Evolutionary conservation across 2,797 vertebrate species (phyloP), one percentile per base, ranked within the genome.

Genomic region (Pangasius larnaudii): DNA sequence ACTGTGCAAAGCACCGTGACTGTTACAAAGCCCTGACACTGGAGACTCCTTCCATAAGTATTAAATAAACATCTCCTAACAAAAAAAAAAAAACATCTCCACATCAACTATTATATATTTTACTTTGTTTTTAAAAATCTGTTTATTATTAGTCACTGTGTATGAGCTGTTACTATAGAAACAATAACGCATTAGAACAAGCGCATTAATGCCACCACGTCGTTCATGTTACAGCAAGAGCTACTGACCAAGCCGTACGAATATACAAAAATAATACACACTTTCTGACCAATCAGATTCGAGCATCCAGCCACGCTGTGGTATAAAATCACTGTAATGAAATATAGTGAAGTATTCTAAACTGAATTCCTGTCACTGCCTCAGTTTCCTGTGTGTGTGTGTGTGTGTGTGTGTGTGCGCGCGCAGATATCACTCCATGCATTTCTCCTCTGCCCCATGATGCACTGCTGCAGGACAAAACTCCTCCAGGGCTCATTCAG

Each of bases 391-490:
- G 3, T 46, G 3, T 72, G 7, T 74, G 33, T 71, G 33, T 71
- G 33, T 39, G 36, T 36, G 36, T 36, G 36, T 36, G 42, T 13
- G 13, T 49, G 3, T 72, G 8, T 74, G 33, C 42, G 33, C 39
- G 33, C 11, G 18, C 59, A 61, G 98, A 98, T 93, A 96, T 97
- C 94, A 98, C 97, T 89, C 97, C 96, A 0, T 98, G 97, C 93
- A 97, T 98, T 94, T 98, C 98, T 75, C 97, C 97, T 90, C 93
- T 97, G 94, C 96, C 96, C 84, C 96, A 96, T 91, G 98, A 98
- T 53, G 96, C 93, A 75, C 90, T 89, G 71, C 89, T 93, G 88
- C 95, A 93, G 89, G 94, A 95, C 88, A 95, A 95, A 75, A 90
- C 93, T 36, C 91, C 94, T 49, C 90, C 98, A 91, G 97, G 95